These are phyloP conservation scores for Eristalis tenax DNA, from an alignment of 2,888 invertebrate genomes.

Conservation along the genomic window DNA sequence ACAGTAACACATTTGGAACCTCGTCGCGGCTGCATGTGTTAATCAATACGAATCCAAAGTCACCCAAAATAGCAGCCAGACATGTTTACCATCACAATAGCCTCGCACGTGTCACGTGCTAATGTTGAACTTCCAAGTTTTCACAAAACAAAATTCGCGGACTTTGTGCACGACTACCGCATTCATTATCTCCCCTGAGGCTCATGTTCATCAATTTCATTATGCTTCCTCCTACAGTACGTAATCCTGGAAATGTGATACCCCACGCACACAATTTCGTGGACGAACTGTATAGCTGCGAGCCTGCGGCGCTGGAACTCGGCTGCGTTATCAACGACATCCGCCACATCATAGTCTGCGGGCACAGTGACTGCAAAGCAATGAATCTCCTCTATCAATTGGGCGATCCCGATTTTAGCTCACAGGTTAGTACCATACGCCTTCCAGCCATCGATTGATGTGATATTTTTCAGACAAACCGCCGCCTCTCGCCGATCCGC, in stretches of 20 bases:
- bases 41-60: too few relatives aligned
- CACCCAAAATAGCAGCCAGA: too few relatives aligned
- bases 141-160: too few relatives aligned
- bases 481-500: conserved; percentile 92
- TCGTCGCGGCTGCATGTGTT: too few relatives aligned
- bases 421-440: conserved; percentile 82
- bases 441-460: background rate
- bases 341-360: conserved; percentile 96
- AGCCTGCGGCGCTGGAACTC: conserved; percentile 97
- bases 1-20: too few relatives aligned
- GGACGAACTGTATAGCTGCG: conserved; percentile 94
- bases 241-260: conserved; percentile 97
- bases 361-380: conserved; percentile 99
- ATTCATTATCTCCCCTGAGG: too few relatives aligned
- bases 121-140: too few relatives aligned
- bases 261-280: conserved; percentile 94
- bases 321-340: conserved; percentile 96
- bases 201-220: too few relatives aligned
- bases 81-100: too few relatives aligned
- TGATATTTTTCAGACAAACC: conserved; percentile 83
- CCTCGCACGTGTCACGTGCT: too few relatives aligned
- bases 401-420: conserved; percentile 89
- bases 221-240: conserved; percentile 84
- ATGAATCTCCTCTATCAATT: conserved; percentile 95
- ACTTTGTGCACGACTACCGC: too few relatives aligned